Percentiles rank a stretch among this genome's conserved stretches.
phyloP scores from a whole-genome alignment of 2,797 vertebrate genomes.

The Centroberyx gerrardi region DNA sequence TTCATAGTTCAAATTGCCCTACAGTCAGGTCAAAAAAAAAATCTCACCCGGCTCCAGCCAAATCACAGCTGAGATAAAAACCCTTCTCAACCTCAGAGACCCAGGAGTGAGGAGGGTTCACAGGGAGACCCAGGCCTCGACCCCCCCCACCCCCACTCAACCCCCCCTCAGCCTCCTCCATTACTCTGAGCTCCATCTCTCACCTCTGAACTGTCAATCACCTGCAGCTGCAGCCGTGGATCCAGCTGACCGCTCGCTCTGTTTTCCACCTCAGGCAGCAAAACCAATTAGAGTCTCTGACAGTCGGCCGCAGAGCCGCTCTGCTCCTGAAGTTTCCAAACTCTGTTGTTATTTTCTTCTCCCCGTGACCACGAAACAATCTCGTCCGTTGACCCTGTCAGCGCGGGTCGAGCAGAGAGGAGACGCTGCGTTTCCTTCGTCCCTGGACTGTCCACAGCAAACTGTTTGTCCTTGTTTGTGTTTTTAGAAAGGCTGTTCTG shows the following conservation, averaged over 20 bases:
- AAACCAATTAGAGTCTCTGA: conserved; percentile 67
- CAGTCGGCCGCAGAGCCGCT: conserved; percentile 43
- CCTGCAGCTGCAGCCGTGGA: conserved; percentile 20
- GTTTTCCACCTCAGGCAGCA: conserved; percentile 50
- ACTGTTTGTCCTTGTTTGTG: background rate
- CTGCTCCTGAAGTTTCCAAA: conserved; percentile 41
- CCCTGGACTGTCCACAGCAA: background rate
- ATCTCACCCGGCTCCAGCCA: background rate
- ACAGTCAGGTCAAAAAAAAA: too few species aligned
- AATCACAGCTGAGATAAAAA: background rate
- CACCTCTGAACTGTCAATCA: conserved; percentile 7
- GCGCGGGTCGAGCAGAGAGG: background rate
- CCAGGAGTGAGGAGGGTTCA: background rate
- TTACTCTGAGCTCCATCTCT: background rate
- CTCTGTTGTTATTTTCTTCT: conserved; percentile 26
- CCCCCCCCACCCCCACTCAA: background rate
- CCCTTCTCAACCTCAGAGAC: background rate
- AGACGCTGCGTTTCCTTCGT: background rate
- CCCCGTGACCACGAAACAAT: background rate
- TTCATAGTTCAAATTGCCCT: too few species aligned
- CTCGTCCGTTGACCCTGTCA: background rate
- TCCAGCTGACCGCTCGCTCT: conserved; percentile 16
- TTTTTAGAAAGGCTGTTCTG: background rate
- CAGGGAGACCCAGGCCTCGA: background rate
- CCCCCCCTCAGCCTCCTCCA: background rate